Evolutionary conservation across 2,113 vertebrate genomes (phyloP), one percentile per base, ranked within the genome.

Genomic region (Nothobranchius furzeri): DNA sequence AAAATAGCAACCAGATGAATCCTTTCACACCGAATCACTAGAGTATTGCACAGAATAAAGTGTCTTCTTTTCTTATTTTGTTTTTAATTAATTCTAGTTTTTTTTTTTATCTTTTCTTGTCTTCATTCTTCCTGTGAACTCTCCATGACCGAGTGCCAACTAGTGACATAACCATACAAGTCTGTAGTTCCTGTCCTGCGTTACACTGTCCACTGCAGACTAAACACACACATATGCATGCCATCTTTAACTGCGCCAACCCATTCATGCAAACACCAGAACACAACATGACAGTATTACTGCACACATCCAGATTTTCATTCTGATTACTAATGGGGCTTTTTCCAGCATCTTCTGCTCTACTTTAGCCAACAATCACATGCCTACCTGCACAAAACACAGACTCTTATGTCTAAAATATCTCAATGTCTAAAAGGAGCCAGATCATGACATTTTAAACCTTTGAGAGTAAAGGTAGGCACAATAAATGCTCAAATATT

Each of bases 341-440:
- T 69, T 48, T 81, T 82, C 79, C 20, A 20, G 20, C 20, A 20
- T 20, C 20, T 20, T 20, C 20, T 20, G 20, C 20, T 20, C 20
- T 20, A 20, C 20, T 20, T 20, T 20, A 20, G 20, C 49, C 76
- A 76, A 72, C 57, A 70, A 76, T 78, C 85, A 86, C 83, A 86
- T 75, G 2, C 76, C 35, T 71, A 79, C 81, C 82, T 85, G 79
- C 71, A 79, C 83, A 64, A 83, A 85, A 84, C 85, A 87, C 70
- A 80, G 67, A 59, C 88, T 86, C 76, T 84, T 86, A 76, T 11
- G 65, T 37, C 60, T 79, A 76, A 83, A 77, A 77, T 85, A 77
- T 85, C 79, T 83, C 4, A 4, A 37, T 37, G 36, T 37, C 54
- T 62, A 20, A 20, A 20, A 20, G 20, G 20, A 20, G 20, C 20